phyloP scores from a whole-genome alignment of 2,888 invertebrate genomes.

The Drosophila birchii region DNA sequence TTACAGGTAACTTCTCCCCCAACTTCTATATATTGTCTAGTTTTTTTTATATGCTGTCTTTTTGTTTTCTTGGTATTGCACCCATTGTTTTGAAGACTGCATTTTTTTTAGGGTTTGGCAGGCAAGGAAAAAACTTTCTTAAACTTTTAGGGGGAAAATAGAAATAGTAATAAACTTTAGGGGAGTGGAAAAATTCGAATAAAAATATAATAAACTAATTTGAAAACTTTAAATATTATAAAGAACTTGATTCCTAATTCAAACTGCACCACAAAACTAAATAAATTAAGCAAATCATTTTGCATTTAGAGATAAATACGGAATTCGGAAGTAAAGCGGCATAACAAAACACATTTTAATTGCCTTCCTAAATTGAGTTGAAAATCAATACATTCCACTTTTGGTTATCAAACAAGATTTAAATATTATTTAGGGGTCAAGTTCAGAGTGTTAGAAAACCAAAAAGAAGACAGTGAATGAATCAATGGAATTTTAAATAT shows the following conservation, averaged over 20 bases:
- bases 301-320: not conserved
- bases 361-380: conserved; percentile 13
- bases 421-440: conserved; percentile 32
- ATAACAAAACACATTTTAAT: conserved; percentile 16
- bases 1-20: conserved; percentile 22
- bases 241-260: not conserved
- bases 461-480: conserved; percentile 2
- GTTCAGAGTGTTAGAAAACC: conserved; percentile 10
- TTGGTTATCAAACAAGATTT: conserved; percentile 29
- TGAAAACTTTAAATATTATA: not conserved
- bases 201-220: not conserved
- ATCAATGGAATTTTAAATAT: conserved; percentile 22
- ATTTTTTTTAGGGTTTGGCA: conserved; percentile 23
- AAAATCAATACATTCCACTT: conserved; percentile 20
- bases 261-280: conserved; percentile 32
- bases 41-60: conserved; percentile 1
- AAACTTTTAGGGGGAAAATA: conserved; percentile 41
- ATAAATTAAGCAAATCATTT: conserved; percentile 11
- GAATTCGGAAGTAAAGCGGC: conserved; percentile 33
- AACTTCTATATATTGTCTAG: not conserved
- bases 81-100: conserved; percentile 53
- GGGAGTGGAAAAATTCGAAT: not conserved
- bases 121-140: conserved; percentile 43
- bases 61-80: conserved; percentile 10
- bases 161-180: not conserved